A percentile compares a stretch with the other conserved stretches of the same genome.
These are phyloP conservation scores for Leucozona laternaria DNA, from an alignment of 2,888 invertebrate species.

Conservation along the genomic window DNA sequence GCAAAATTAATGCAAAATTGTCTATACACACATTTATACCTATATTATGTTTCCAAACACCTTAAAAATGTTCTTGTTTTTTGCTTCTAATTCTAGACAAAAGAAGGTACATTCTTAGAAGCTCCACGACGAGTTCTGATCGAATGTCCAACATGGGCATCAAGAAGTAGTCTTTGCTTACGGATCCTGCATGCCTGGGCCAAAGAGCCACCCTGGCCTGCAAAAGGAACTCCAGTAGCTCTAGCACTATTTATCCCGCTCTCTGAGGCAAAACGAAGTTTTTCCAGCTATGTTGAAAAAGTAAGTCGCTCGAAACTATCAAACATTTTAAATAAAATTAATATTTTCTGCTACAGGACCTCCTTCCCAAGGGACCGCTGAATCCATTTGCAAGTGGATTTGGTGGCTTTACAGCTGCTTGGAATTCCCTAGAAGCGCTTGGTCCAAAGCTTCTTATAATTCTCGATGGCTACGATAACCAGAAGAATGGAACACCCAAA, in stretches of 20 bases:
- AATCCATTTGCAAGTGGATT: slow-evolving; percentile 79
- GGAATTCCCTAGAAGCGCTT: slow-evolving; percentile 84
- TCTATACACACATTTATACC: no score
- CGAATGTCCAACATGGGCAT: slow-evolving; percentile 85
- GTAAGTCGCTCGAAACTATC: slow-evolving; percentile 62
- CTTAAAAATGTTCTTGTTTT: no score
- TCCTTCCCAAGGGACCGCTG: slow-evolving; percentile 83
- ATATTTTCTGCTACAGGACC: slow-evolving; percentile 78
- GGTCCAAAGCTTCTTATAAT: slow-evolving; percentile 85
- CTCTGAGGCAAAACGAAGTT: slow-evolving; percentile 84
- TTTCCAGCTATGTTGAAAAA: slow-evolving; percentile 79
- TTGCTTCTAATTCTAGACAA: slow-evolving; percentile 82
- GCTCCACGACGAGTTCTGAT: slow-evolving; percentile 85
- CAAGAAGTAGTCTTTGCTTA: slow-evolving; percentile 84
- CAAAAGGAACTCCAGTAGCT: slow-evolving; percentile 83
- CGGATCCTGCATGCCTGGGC: slow-evolving; percentile 86
- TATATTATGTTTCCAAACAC: no score
- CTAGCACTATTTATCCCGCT: slow-evolving; percentile 85
- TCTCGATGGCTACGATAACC: slow-evolving; percentile 85
- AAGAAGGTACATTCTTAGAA: slow-evolving; percentile 84
- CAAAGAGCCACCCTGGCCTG: slow-evolving; percentile 82
- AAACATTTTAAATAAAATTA: background rate
- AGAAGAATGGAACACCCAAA: slow-evolving; percentile 80
- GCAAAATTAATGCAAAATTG: no score
- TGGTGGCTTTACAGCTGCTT: slow-evolving; percentile 82